A percentile compares a stretch with the other conserved stretches of the same genome.
These are phyloP conservation scores for Drosophila nigrodunni DNA, from an alignment of 1,140 invertebrate genomes.

Conservation along the genomic window DNA sequence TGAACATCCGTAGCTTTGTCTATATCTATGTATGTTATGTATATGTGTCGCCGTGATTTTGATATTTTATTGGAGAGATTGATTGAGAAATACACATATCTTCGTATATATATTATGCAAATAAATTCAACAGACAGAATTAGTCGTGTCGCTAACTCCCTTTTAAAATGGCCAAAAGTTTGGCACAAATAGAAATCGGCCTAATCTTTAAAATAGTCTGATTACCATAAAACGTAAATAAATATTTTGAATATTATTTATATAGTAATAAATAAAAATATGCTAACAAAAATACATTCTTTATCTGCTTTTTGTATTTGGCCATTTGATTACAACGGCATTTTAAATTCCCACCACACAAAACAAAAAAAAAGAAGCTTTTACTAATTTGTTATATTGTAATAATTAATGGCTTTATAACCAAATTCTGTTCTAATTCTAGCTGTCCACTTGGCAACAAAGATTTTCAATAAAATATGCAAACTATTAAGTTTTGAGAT, in stretches of 20 bases:
- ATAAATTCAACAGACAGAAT: conserved; percentile 30
- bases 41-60: conserved; percentile 5
- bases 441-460: too few relatives aligned
- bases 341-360: not conserved
- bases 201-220: not conserved
- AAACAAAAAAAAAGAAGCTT: not conserved
- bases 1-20: not conserved
- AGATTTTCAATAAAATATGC: too few relatives aligned
- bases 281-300: not conserved
- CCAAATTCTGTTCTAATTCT: too few relatives aligned
- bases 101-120: conserved; percentile 22
- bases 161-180: conserved; percentile 22
- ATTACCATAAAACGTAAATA: conserved; percentile 11
- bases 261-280: not conserved
- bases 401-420: too few relatives aligned
- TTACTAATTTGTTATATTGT: too few relatives aligned
- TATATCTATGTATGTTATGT: not conserved
- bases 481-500: not conserved
- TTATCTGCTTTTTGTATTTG: not conserved
- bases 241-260: not conserved
- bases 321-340: conserved; percentile 1
- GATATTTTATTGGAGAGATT: conserved; percentile 41
- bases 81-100: conserved; percentile 29
- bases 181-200: conserved; percentile 41
- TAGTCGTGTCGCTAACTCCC: not conserved